Conservation (phyloP, 2,113 vertebrate species). For the Acrocephalus kingi region DNA sequence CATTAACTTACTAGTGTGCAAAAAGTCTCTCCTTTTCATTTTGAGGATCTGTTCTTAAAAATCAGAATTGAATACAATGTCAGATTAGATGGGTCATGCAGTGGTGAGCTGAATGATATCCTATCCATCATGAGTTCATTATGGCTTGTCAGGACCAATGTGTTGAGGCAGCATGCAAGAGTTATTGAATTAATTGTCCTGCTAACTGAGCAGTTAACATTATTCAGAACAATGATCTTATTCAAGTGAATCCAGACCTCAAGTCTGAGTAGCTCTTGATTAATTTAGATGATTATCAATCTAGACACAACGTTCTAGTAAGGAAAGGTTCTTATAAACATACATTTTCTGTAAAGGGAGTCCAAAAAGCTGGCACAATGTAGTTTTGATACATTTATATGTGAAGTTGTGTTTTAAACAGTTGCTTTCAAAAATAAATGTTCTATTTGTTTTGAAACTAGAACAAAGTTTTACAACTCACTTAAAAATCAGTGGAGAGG, state of each 20-base stretch:
- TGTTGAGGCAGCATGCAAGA: not conserved
- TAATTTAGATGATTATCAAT: not conserved
- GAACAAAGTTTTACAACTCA: not conserved
- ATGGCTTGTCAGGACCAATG: not conserved
- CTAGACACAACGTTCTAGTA: not conserved
- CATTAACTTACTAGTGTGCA: not conserved
- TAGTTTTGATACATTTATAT: not conserved
- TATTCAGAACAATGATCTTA: not conserved
- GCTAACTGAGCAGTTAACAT: not conserved
- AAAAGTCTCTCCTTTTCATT: not conserved
- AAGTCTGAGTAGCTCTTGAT: not conserved
- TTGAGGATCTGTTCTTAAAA: not conserved
- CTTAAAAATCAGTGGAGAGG: not conserved
- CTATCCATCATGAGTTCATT: not conserved
- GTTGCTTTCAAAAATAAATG: not conserved
- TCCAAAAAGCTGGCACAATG: not conserved
- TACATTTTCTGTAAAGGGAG: not conserved
- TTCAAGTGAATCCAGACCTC: not conserved
- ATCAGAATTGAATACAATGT: not conserved
- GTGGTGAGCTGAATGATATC: not conserved
- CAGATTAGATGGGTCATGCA: not conserved
- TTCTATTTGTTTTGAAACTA: not conserved
- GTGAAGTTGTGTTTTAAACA: not conserved
- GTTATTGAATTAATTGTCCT: not conserved
- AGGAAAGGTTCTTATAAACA: not conserved